These are phyloP conservation scores for Xestia c-nigrum DNA, from an alignment of 2,888 invertebrate species.

Conservation along the genomic window DNA sequence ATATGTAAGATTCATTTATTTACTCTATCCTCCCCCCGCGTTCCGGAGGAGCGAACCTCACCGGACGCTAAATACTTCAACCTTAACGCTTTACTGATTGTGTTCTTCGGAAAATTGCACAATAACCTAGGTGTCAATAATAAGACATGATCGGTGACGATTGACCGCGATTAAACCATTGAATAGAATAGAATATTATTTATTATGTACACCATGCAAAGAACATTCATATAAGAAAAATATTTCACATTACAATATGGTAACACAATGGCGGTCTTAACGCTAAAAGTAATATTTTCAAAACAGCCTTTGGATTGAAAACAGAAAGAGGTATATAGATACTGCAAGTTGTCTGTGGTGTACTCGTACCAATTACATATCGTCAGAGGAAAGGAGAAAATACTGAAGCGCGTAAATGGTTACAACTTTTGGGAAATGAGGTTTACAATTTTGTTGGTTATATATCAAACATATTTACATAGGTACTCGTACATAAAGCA, in stretches of 20 bases:
- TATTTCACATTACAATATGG: no score
- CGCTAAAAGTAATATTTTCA: neutral
- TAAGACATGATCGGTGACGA: constrained; percentile 83
- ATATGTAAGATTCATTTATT: constrained; percentile 89
- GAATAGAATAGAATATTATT: constrained; percentile 23
- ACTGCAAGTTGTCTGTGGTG: neutral
- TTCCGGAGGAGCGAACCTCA: constrained; percentile 83
- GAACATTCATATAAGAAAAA: no score
- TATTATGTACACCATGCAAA: no score
- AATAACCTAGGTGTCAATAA: constrained; percentile 87
- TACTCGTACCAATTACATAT: neutral
- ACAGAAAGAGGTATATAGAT: neutral
- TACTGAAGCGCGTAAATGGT: no score
- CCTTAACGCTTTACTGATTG: constrained; percentile 87
- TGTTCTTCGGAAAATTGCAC: constrained; percentile 89
- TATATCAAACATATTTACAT: no score
- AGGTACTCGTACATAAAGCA: neutral
- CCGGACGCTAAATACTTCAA: constrained; percentile 89
- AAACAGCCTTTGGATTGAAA: neutral
- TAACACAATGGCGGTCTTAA: neutral
- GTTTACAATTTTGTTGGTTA: no score
- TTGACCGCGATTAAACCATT: constrained; percentile 76
- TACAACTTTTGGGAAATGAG: no score
- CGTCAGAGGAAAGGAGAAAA: no score
- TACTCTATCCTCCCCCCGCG: constrained; percentile 89